These are phyloP conservation scores for Drosophila pegasa DNA, from an alignment of 2,888 invertebrate genomes.

Conservation along the genomic window DNA sequence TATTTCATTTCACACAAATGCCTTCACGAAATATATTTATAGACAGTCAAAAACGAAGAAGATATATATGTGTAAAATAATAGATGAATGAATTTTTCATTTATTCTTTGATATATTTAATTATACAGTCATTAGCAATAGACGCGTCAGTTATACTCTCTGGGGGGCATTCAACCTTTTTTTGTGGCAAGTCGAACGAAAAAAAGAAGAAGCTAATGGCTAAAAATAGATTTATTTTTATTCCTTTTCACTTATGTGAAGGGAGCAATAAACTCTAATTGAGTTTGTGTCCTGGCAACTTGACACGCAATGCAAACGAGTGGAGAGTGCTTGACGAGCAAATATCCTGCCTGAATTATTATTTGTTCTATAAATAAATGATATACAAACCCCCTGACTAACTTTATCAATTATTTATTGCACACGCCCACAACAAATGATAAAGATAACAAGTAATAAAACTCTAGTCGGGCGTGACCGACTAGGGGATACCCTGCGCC, in stretches of 20 bases:
- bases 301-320: constrained; percentile 32
- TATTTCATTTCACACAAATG: background rate
- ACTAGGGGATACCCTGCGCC: too few species aligned
- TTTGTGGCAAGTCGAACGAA: constrained; percentile 11
- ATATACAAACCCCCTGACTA: background rate
- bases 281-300: constrained; percentile 17
- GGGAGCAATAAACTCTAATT: constrained; percentile 35
- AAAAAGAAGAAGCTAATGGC: constrained; percentile 18
- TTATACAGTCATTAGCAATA: constrained; percentile 4
- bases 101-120: constrained; percentile 10
- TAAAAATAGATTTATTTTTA: constrained; percentile 10
- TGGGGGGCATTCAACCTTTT: constrained; percentile 34
- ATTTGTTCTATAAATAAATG: background rate
- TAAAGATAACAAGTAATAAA: background rate
- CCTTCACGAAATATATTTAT: background rate
- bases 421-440: background rate
- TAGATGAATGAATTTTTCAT: constrained; percentile 11
- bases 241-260: constrained; percentile 6
- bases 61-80: background rate
- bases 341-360: background rate
- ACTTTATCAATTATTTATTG: background rate
- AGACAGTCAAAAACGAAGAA: background rate
- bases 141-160: constrained; percentile 1
- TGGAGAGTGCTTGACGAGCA: background rate
- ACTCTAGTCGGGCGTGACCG: too few species aligned